Percentiles rank a stretch among this genome's conserved stretches.
Evolutionary conservation across 2,797 vertebrate genomes (phyloP).

Genomic region (Heterohyrax brucei): DNA sequence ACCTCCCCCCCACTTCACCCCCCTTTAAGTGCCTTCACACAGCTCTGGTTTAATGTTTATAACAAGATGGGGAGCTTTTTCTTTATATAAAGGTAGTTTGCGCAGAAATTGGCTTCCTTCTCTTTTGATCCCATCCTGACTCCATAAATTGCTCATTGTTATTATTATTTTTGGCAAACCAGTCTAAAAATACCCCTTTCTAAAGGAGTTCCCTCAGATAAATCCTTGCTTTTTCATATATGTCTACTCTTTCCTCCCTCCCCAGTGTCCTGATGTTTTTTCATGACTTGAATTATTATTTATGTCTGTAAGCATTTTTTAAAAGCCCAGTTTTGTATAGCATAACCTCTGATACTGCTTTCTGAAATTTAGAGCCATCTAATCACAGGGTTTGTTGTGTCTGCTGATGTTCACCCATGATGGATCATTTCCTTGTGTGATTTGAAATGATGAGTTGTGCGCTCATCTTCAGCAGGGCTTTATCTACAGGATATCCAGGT

Average conservation of each 20-base stretch:
- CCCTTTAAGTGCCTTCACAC: conserved; percentile 74
- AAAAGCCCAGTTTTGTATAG: neutral
- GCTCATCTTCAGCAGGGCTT: neutral
- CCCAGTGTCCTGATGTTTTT: neutral
- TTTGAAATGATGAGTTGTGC: neutral
- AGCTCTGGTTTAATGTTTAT: conserved; percentile 55
- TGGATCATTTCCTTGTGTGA: neutral
- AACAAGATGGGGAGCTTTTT: conserved; percentile 29
- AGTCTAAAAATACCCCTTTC: neutral
- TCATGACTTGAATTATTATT: neutral
- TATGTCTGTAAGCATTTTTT: neutral
- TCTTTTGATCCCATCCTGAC: neutral
- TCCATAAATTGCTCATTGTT: neutral
- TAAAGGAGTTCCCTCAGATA: neutral
- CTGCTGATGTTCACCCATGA: neutral
- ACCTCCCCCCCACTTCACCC: neutral
- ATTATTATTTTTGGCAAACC: neutral
- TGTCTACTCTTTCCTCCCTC: neutral
- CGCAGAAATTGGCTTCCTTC: conserved; percentile 59
- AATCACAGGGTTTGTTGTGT: neutral
- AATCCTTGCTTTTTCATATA: neutral
- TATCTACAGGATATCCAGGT: neutral
- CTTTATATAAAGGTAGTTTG: conserved; percentile 84
- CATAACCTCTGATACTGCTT: neutral
- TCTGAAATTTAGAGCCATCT: neutral